Evolutionary conservation across 2,888 invertebrate genomes (phyloP).

Genomic region (Tineola bisselliella): DNA sequence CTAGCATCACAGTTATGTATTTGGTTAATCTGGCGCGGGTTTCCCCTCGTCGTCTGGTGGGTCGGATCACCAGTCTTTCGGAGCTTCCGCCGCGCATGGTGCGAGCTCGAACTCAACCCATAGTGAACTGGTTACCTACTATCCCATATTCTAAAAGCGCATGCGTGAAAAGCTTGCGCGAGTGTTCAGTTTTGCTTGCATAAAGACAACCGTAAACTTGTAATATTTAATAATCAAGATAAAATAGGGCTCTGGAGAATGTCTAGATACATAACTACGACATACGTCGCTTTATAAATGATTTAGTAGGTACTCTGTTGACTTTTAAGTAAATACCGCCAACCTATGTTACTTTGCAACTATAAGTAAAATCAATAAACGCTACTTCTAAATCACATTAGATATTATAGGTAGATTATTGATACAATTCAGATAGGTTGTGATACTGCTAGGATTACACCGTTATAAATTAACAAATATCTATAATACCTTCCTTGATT

Average conservation of each 20-base stretch:
- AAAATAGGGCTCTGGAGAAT: not conserved
- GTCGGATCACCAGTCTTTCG: slow-evolving; percentile 51
- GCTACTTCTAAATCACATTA: too few relatives aligned
- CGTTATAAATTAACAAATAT: too few relatives aligned
- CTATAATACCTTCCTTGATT: too few relatives aligned
- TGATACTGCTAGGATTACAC: too few relatives aligned
- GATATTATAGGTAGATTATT: too few relatives aligned
- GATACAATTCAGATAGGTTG: too few relatives aligned
- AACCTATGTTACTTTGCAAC: too few relatives aligned
- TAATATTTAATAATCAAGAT: not conserved
- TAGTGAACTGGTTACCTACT: slow-evolving; percentile 31
- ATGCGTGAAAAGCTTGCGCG: slow-evolving; percentile 13
- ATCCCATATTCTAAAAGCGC: slow-evolving; percentile 21
- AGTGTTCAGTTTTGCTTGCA: not conserved
- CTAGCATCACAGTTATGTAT: slow-evolving; percentile 53
- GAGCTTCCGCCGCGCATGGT: slow-evolving; percentile 62
- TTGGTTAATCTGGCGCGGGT: slow-evolving; percentile 53
- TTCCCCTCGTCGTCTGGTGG: slow-evolving; percentile 42
- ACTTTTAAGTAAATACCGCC: too few relatives aligned
- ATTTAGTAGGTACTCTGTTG: too few relatives aligned
- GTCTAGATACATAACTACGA: too few relatives aligned
- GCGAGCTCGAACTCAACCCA: slow-evolving; percentile 55
- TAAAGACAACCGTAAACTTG: not conserved
- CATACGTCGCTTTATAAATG: too few relatives aligned
- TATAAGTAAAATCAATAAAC: too few relatives aligned